These are phyloP conservation scores for Cabera pusaria DNA, from an alignment of 2,888 invertebrate genomes.

Conservation along the genomic window DNA sequence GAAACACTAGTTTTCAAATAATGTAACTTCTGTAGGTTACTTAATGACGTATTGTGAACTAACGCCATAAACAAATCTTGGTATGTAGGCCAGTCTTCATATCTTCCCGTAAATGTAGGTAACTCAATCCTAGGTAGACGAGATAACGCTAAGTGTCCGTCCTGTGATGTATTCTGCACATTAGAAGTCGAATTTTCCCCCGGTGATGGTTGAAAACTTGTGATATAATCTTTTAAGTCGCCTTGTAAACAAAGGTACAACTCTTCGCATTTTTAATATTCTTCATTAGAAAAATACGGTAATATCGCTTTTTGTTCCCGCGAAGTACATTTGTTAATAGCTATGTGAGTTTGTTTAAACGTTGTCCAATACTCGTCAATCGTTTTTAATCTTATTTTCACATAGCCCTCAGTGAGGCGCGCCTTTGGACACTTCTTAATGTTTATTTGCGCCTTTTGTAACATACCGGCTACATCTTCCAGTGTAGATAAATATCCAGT, in stretches of 20 bases:
- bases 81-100: slow-evolving; percentile 25
- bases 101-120: slow-evolving; percentile 17
- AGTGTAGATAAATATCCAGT: not conserved
- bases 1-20: slow-evolving; percentile 26
- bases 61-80: slow-evolving; percentile 23
- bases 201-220: no score
- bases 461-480: not conserved
- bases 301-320: not conserved
- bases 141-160: no score
- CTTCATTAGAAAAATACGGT: no score
- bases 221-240: no score
- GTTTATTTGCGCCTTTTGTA: not conserved
- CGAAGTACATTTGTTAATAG: not conserved
- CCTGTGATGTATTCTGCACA: slow-evolving; percentile 20
- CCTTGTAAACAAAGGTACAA: no score
- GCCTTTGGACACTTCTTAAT: not conserved
- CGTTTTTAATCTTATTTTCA: not conserved
- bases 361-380: not conserved
- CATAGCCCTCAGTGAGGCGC: not conserved
- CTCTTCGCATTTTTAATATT: no score
- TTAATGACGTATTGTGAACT: slow-evolving; percentile 23
- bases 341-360: not conserved
- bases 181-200: no score
- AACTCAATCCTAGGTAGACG: slow-evolving; percentile 15
- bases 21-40: slow-evolving; percentile 16